These are phyloP conservation scores for Shargacucullia verbasci DNA, from an alignment of 2,888 invertebrate species.

Conservation along the genomic window DNA sequence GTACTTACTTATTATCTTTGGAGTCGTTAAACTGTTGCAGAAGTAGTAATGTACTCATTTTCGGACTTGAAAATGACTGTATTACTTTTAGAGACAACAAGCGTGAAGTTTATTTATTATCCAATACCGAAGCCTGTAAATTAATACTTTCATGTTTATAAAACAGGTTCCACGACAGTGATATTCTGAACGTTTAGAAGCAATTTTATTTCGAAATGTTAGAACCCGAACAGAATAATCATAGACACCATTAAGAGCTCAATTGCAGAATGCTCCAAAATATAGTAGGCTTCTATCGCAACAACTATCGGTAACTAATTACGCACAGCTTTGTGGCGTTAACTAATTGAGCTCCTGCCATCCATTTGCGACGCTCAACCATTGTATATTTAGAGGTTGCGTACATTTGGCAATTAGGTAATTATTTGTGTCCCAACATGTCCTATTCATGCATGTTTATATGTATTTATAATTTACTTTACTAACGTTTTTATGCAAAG, in stretches of 20 bases:
- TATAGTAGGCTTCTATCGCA: conserved; percentile 15
- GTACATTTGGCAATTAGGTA: conserved; percentile 29
- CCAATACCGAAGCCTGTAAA: too few relatives aligned
- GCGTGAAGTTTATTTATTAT: too few relatives aligned
- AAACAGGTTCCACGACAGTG: too few relatives aligned
- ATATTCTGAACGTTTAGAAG: too few relatives aligned
- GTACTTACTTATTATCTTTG: too few relatives aligned
- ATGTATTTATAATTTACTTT: background rate
- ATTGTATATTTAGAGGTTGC: conserved; percentile 25
- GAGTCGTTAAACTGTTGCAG: too few relatives aligned
- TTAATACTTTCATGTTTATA: too few relatives aligned
- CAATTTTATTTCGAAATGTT: too few relatives aligned
- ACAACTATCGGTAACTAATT: conserved; percentile 24
- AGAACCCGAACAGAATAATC: too few relatives aligned
- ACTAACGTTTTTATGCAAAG: conserved; percentile 21
- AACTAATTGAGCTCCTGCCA: conserved; percentile 29
- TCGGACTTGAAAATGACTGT: too few relatives aligned
- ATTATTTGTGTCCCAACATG: conserved; percentile 23
- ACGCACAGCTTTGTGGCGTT: conserved; percentile 20
- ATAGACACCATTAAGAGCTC: background rate
- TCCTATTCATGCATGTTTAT: background rate
- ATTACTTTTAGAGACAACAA: too few relatives aligned
- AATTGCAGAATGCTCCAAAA: conserved; percentile 10
- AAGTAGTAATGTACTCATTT: too few relatives aligned
- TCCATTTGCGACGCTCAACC: conserved; percentile 23